phyloP scores from a whole-genome alignment of 2,113 vertebrate genomes.

The rat (Rattus norvegicus) region DNA sequence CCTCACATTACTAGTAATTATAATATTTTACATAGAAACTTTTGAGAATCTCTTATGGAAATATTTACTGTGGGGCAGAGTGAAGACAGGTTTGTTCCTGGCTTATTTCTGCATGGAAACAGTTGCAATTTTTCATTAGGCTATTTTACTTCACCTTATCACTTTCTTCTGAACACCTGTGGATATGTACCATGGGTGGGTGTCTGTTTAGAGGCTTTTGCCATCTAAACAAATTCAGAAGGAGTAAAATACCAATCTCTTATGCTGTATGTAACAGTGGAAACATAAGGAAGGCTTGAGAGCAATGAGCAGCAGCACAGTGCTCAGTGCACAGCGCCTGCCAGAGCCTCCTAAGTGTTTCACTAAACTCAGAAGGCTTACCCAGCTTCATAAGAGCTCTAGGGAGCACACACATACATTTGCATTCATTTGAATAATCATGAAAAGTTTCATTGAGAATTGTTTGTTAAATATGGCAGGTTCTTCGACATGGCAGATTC shows the following conservation, averaged over 20 bases:
- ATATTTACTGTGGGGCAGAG: background rate
- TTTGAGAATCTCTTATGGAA: background rate
- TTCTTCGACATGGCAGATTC: constrained; percentile 9
- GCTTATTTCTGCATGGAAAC: background rate
- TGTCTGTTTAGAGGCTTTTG: background rate
- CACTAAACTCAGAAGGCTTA: background rate
- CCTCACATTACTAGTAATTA: background rate
- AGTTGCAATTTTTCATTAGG: background rate
- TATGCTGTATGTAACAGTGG: background rate
- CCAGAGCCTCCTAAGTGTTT: background rate
- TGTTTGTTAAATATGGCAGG: background rate
- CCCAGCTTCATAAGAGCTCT: background rate
- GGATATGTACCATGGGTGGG: background rate
- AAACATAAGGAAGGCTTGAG: background rate
- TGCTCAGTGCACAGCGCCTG: background rate
- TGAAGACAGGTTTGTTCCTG: background rate
- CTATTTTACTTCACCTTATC: background rate
- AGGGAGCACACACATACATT: background rate
- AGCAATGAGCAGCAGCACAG: background rate
- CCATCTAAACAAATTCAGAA: background rate
- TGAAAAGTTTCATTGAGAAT: background rate
- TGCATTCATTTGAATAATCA: background rate
- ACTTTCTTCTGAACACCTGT: background rate
- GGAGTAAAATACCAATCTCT: background rate
- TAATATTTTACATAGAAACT: background rate